Evolutionary conservation across 2,113 vertebrate species (phyloP), one percentile per base, ranked within the genome.

Genomic region (Cyanoramphus novaezelandiae): DNA sequence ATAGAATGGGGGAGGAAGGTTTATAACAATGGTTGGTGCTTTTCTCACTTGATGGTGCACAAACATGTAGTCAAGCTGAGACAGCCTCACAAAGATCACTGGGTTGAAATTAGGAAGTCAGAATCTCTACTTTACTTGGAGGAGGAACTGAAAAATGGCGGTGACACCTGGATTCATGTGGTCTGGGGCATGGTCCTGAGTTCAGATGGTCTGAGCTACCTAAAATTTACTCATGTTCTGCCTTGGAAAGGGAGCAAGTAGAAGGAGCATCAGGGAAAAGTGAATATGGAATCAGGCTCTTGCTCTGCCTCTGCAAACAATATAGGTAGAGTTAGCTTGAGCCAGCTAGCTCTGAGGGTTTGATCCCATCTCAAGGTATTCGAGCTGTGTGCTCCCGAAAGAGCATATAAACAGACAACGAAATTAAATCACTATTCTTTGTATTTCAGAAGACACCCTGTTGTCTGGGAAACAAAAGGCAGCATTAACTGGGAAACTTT

Each of bases 171-270:
- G 27, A 39, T 24, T 24, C 8, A 18, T 52, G 4, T 74, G 13
- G 37, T 74, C 91, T 46, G 81, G 11, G 17, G 8, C 49, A 78
- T 78, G 20, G 8, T 55, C 17, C 25, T 82, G 29, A 59, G 39
- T 67, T 67, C 44, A 49, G 11, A 41, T 25, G 7, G 13, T 64
- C 43, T 41, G 52, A 76, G 21, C 11, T 71, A 20, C 33, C 17
- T 28, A 47, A 49, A 35, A 43, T 81, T 77, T n/a, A 15, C 11
- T 50, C 7, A 2, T 18, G 1, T 25, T 64, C 15, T 75, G n/a
- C 37, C 57, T 53, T 59, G 6, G 2, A 29, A 17, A 11, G 3
- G 6, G 7, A 43, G 3, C 1, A n/a, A 28, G 29, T 41, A 39
- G 31, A 81, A 65, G 31, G 16, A 44, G 12, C 16, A 37, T 35